Percentiles rank a stretch among this genome's conserved stretches.
phyloP scores from a whole-genome alignment of 2,113 vertebrate genomes.

The Sialia sialis region DNA sequence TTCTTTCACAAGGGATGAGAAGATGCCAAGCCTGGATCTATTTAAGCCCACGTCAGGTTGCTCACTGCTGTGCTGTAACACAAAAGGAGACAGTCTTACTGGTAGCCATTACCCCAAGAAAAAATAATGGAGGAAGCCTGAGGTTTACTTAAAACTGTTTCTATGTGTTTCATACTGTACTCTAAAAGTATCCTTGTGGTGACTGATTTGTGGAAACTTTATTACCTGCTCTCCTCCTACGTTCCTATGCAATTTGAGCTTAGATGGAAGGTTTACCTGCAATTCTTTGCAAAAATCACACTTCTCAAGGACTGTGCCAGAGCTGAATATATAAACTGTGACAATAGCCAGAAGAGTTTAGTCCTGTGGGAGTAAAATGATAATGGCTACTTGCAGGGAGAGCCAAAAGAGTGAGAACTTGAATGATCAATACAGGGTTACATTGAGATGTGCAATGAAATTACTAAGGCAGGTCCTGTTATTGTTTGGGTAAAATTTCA shows the following conservation, averaged over 20 bases:
- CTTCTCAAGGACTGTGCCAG: neutral
- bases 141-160: neutral
- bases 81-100: neutral
- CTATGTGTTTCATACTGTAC: neutral
- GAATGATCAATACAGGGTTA: neutral
- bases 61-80: neutral
- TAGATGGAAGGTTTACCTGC: neutral
- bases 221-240: neutral
- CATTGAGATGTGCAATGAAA: neutral
- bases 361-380: neutral
- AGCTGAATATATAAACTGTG: neutral
- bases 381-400: neutral
- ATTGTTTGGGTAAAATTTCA: neutral
- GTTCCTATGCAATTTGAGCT: neutral
- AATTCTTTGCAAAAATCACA: neutral
- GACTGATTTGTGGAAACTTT: neutral
- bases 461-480: neutral
- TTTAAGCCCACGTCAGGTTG: neutral
- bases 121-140: neutral
- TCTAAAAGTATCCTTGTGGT: neutral
- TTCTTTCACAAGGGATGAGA: neutral
- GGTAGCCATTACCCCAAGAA: neutral
- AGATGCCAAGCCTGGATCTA: neutral
- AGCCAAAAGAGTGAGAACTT: neutral
- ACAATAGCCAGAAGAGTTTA: neutral